phyloP scores from a whole-genome alignment of 2,888 invertebrate genomes.

The Philereme transversata region DNA sequence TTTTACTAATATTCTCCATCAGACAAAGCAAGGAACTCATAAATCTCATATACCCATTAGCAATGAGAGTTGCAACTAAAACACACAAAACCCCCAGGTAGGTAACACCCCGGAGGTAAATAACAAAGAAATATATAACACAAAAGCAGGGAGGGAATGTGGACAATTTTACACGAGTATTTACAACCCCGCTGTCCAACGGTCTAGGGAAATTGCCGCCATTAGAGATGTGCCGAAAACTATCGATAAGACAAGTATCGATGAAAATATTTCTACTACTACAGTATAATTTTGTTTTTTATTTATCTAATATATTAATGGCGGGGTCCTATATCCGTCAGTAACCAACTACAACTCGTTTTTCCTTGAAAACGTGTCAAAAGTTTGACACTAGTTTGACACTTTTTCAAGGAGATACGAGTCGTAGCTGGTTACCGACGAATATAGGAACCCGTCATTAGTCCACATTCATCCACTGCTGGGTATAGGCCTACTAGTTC shows the following conservation, averaged over 20 bases:
- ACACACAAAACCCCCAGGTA: constrained; percentile 35
- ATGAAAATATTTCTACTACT: constrained; percentile 16
- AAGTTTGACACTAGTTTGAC: too few relatives aligned
- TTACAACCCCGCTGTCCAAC: constrained; percentile 83
- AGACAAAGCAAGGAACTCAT: constrained; percentile 15
- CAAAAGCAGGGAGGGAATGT: constrained; percentile 80
- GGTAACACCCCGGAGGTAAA: constrained; percentile 61
- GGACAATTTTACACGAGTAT: constrained; percentile 84
- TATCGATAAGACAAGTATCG: constrained; percentile 39
- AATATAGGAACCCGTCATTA: too few relatives aligned
- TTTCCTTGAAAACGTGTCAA: too few relatives aligned
- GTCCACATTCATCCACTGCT: too few relatives aligned
- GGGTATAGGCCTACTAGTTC: too few relatives aligned
- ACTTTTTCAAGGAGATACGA: too few relatives aligned
- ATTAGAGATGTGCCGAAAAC: constrained; percentile 50
- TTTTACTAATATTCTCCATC: neutral
- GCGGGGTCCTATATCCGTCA: too few relatives aligned
- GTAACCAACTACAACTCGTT: too few relatives aligned
- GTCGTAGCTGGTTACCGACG: too few relatives aligned
- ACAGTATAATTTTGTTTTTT: too few relatives aligned
- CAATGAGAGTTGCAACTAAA: constrained; percentile 25
- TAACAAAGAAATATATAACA: constrained; percentile 82
- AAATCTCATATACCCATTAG: constrained; percentile 30
- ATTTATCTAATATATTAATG: too few relatives aligned
- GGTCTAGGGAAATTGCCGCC: constrained; percentile 75